Percentiles rank a stretch among this genome's conserved stretches.
Conservation (phyloP, 2,797 vertebrate genomes). For the Typhlichthys subterraneus region DNA sequence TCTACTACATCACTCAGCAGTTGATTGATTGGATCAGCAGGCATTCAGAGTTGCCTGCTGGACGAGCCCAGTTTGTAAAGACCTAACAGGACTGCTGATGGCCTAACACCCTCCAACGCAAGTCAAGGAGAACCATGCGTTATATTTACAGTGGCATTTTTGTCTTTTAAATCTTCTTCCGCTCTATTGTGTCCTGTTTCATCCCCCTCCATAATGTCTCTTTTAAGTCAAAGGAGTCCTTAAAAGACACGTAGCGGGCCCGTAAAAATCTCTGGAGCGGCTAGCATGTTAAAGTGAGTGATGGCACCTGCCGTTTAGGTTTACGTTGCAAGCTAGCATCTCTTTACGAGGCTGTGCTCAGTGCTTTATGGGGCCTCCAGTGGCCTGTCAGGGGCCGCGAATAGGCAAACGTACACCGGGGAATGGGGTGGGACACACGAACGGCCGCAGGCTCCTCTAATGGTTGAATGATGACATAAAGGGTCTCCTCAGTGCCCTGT, state of each 20-base stretch:
- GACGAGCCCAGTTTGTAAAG: constrained; percentile 23
- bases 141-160: not conserved
- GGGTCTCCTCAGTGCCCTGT: constrained; percentile 24
- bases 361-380: constrained; percentile 9
- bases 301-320: constrained; percentile 43
- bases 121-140: too few relatives aligned
- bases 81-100: constrained; percentile 38
- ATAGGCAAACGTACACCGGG: not conserved
- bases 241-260: constrained; percentile 33
- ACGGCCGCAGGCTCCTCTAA: too few relatives aligned
- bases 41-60: constrained; percentile 27
- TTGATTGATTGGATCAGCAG: constrained; percentile 16
- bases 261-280: constrained; percentile 37
- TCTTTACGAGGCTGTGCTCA: constrained; percentile 44
- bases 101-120: not conserved
- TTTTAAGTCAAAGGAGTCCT: constrained; percentile 40
- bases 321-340: constrained; percentile 40
- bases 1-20: too few relatives aligned
- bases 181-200: not conserved
- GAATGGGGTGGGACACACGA: not conserved
- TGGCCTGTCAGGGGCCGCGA: constrained; percentile 12
- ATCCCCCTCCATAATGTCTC: constrained; percentile 22
- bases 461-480: constrained; percentile 26
- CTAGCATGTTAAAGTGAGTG: constrained; percentile 52
- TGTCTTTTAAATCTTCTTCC: constrained; percentile 1